Evolutionary conservation across 64 coral and sea anemone genomes (phyloP).

Genomic region (Platygyra sinensis): DNA sequence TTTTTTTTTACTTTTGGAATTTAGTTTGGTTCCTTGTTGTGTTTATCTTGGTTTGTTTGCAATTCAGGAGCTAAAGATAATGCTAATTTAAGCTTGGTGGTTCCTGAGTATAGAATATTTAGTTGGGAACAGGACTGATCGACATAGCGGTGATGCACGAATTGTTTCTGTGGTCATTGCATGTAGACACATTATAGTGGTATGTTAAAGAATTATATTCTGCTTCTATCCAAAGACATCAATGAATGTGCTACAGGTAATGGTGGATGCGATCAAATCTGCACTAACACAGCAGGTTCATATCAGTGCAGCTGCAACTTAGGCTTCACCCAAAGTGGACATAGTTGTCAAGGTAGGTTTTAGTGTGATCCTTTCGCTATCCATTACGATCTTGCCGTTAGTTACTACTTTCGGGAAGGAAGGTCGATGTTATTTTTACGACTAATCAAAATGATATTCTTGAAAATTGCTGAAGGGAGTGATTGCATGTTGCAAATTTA

Average conservation of each 20-base stretch:
- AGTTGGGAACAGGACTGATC: too few species aligned
- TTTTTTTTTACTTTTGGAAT: not conserved
- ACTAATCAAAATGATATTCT: too few species aligned
- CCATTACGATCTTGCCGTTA: not conserved
- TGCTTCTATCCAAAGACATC: not conserved
- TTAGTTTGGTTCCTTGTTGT: too few species aligned
- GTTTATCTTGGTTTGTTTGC: not conserved
- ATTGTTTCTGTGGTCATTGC: too few species aligned
- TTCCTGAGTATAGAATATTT: too few species aligned
- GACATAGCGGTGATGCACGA: too few species aligned
- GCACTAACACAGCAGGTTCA: constrained; percentile 15
- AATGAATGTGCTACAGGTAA: constrained; percentile 24
- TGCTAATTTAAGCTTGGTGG: too few species aligned
- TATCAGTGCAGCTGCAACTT: constrained; percentile 15
- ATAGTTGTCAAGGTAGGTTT: not conserved
- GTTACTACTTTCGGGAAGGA: too few species aligned
- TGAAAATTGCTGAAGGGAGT: too few species aligned
- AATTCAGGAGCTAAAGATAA: not conserved
- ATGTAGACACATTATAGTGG: too few species aligned
- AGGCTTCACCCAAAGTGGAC: not conserved
- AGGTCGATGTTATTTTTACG: too few species aligned
- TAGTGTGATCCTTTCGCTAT: not conserved
- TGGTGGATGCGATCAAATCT: constrained; percentile 24
- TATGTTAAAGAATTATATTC: not conserved
- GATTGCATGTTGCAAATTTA: too few species aligned